Base-by-base conservation (phyloP, 1,140 invertebrate species). In the Drosophila lacertosa region DNA sequence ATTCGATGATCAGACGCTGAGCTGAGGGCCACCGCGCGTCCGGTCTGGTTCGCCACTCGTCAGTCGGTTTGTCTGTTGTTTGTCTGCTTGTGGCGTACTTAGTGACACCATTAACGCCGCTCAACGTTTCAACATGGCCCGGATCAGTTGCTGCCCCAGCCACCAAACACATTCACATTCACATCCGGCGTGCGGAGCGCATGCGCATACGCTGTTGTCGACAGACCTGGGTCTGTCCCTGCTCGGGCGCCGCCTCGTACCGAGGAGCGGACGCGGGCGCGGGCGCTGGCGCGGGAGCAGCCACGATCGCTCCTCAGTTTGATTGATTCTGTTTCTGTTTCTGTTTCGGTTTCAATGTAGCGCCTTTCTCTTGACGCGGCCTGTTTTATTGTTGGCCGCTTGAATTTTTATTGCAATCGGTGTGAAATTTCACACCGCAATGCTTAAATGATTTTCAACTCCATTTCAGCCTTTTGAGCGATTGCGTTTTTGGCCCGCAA, bases 401-500 rank as follows among this genome's bases (percentile, higher is more conserved):
- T 89, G 68, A 76, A 73, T 79, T 89, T 90, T 90, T 88, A 88
- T 88, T 88, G 77, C 82, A 69, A 88, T 88, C 83, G 89, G 89
- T 90, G 89, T 90, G 89, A 90, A 90, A 90, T 90, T 90, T 90
- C 89, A 90, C 89, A 90, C 89, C 89, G 89, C 73, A 79, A 86
- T 86, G 89, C 83, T 83, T 86, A 90, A 90, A 90, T 88, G 82
- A 88, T 88, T 88, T 67, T 78, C 59, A 74, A 50, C 55, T 47
- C 58, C 55, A 54, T 59, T 59, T 22, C 9, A 10, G 7, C 16
- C 10, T 18, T 15, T 66, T 58, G 24, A 37, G 22, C 48, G 39
- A 20, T 33, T 48, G 16, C n/a, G 29, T 44, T 77, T 74, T 71
- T 59, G 62, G 76, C 42, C 58, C 35, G 75, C 77, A 47, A 77